Base-by-base conservation (phyloP, 2,113 vertebrate species). In the Etheostoma cragini region DNA sequence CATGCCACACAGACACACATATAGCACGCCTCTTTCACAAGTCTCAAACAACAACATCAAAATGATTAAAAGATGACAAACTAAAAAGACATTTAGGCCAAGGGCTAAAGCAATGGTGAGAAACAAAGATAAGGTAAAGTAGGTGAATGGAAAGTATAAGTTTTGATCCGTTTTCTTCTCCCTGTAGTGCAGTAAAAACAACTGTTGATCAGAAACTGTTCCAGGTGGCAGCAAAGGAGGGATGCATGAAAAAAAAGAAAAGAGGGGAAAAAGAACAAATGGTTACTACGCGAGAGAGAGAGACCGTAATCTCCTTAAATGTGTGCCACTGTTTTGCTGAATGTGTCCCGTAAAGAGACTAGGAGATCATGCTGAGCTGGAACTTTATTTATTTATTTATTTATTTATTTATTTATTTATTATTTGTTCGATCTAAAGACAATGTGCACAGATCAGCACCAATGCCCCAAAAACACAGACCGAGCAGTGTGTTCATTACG, bases 201-300 rank as follows among this genome's bases (percentile, higher is more conserved):
- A 19, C 42, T 56, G 11, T 35, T 69, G 60, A 82, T 84, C 68
- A 81, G 54, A 83, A 81, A 62, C 70, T 84, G 83, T 90, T 92
- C 84, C 87, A 89, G 49, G 69, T 19, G 0, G 67, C 47, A 70
- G 30, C 75, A 78, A 84, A 84, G 65, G 35, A 72, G 19, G 13
- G 56, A 30, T 24, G 12, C 45, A 84, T 49, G 16, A 62, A 53
- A 19, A 74, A n/a, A 26, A 53, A 24, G 15, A 52, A 64, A 35
- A 30, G 0, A 61, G 50, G 35, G 30, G 16, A 5, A 56, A 26
- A 35, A 57, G 42, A 35, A 50, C 53, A 64, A 80, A 50, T 60
- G 6, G 42, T 62, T 65, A 68, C 69, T 52, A 50, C n/a, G 6
- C 53, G 58, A 77, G 22, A 30, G 30, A 30, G 30, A 30, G 30